Percentiles rank a stretch among this genome's conserved stretches.
These are phyloP conservation scores for Etheostoma spectabile DNA, from an alignment of 2,113 vertebrate species.

Conservation along the genomic window DNA sequence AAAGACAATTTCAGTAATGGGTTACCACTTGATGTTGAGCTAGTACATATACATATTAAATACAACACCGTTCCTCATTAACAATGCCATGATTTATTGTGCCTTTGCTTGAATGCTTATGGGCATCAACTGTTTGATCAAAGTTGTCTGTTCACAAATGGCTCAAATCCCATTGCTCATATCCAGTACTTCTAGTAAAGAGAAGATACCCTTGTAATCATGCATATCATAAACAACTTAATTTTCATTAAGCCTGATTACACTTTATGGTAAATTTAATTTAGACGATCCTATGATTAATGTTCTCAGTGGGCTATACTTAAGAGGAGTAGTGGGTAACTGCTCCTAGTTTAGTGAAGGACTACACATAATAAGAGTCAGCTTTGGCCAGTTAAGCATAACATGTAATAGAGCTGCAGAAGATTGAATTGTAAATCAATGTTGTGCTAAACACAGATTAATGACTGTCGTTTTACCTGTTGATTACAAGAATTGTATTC, in stretches of 20 bases:
- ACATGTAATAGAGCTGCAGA: neutral
- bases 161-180: slow-evolving; percentile 50
- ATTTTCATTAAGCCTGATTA: slow-evolving; percentile 79
- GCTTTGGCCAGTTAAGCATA: neutral
- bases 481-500: neutral
- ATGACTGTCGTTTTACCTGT: neutral
- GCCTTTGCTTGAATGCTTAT: slow-evolving; percentile 31
- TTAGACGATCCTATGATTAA: slow-evolving; percentile 65
- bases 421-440: slow-evolving; percentile 8
- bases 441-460: neutral
- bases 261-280: slow-evolving; percentile 70
- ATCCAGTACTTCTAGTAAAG: slow-evolving; percentile 37
- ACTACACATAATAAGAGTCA: slow-evolving; percentile 7
- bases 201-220: slow-evolving; percentile 71
- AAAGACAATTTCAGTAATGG: neutral
- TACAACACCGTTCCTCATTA: neutral
- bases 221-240: slow-evolving; percentile 77
- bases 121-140: slow-evolving; percentile 22
- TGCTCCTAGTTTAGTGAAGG: slow-evolving; percentile 8
- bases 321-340: slow-evolving; percentile 35
- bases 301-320: slow-evolving; percentile 57
- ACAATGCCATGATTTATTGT: slow-evolving; percentile 39
- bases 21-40: neutral
- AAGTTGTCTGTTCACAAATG: slow-evolving; percentile 28
- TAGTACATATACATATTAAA: neutral